Evolutionary conservation across 2,888 invertebrate genomes (phyloP), one percentile per base, ranked within the genome.

Genomic region (Fragum whitleyi): DNA sequence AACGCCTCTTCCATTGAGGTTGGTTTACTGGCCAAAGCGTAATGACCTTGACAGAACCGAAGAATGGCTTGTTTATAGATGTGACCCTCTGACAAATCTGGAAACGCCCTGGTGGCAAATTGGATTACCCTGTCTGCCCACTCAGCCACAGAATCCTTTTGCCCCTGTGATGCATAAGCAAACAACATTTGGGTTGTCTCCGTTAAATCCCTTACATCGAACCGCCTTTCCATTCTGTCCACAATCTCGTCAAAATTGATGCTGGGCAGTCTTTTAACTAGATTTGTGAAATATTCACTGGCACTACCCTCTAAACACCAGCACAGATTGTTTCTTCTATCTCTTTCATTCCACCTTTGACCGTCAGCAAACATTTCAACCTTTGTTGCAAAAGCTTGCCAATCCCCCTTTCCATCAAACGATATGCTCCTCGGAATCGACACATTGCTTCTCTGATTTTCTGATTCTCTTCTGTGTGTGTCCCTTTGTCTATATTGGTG

Each of bases 1-100:
- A 81, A 26, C 5, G 77, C 79, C 39, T 70, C 67, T 26, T 72
- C 79, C 74, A 79, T 71, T 23, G 36, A 26, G 6, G 29, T 7
- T 36, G 32, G 65, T 62, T n/a, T 55, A 21, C n/a, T 36, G 29
- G n/a, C 55, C 6, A 55, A 0, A n/a, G 70, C 70, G 57, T 71
- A 55, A 16, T 55, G 32, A 14, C 70, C 72, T 14, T 72, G 61
- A 23, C 72, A 71, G 32, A 71, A 71, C n/a, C 39, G 16, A n/a
- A 55, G 29, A 0, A 71, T 28, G 1, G 70, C n/a, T n/a, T n/a
- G n/a, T n/a, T 23, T 72, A n/a, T 72, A 21, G 1, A 72, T 59
- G 19, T 72, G 39, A 11, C 28, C 42, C 29, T 72, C 59, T 9
- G 59, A 21, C 11, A 59, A 42, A 26, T 36, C 59, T 59, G 7